Evolutionary conservation across 2,888 invertebrate genomes (phyloP), one percentile per base, ranked within the genome.

Genomic region (Drosophila tripunctata): DNA sequence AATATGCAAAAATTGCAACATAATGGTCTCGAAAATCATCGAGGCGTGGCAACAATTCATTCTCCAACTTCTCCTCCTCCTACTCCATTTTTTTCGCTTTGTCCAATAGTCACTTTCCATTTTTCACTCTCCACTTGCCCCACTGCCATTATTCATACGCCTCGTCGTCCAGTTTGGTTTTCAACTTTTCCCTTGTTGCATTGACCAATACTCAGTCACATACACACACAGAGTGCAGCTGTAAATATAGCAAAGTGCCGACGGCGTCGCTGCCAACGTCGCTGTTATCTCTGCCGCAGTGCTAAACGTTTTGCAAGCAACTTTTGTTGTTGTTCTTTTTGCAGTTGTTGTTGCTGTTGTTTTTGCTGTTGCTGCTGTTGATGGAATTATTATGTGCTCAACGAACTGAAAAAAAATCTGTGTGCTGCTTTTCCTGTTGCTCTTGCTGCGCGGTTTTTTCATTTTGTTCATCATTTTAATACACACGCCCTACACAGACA

Each of bases 341-440:
- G 40, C 12, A 27, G 27, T 30, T 43, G 41, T 44, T 43, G 10
- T 19, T 40, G 47, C 7, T 45, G 24, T 8, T 35, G 44, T 22
- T 38, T 31, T 19, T 58, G 52, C 0, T 68, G 54, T n/a, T 61
- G 76, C 45, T 71, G 87, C 60, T 69, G 78, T 50, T 78, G 87
- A 87, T 85, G 85, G 85, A 82, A 82, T 82, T 82, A 87, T 85
- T 85, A 87, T 82, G 85, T 87, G 87, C 85, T 71, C 85, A 85
- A 60, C 81, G 87, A 87, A 87, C 78, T 85, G 81, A 78, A 81
- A 72, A 27, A 63, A 70, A 73, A 71, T 81, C 87, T 81, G 82
- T 81, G 62, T 65, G 71, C 66, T 68, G 62, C 40, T 60, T 30
- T 56, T 66, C 44, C 62, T 78, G 60, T 58, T 64, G 51, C 54